Evolutionary conservation across 2,888 invertebrate species (phyloP).

Genomic region (Luperina nickerlii): DNA sequence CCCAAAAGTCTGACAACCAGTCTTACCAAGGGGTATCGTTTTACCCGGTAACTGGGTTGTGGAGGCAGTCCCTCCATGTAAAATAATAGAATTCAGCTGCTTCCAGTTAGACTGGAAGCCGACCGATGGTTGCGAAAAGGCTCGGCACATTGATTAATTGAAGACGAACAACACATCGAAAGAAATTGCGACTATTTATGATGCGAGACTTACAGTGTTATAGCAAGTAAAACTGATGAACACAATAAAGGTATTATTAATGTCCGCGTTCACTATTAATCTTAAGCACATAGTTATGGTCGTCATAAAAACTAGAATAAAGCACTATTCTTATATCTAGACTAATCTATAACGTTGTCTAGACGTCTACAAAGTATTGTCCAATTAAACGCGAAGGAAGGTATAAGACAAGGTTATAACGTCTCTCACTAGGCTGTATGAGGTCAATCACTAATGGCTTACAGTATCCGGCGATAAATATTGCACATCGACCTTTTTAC

Average conservation of each 20-base stretch:
- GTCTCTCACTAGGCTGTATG: neutral
- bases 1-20: neutral
- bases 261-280: slow-evolving; percentile 35
- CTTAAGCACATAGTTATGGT: slow-evolving; percentile 32
- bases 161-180: neutral
- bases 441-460: neutral
- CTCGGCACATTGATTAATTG: neutral
- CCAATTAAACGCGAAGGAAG: slow-evolving; percentile 42
- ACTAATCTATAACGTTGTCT: slow-evolving; percentile 48
- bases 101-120: neutral
- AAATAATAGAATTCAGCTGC: neutral
- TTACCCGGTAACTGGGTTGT: neutral
- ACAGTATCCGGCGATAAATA: too few species aligned
- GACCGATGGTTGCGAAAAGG: neutral
- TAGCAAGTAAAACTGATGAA: slow-evolving; percentile 17
- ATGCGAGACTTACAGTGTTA: neutral
- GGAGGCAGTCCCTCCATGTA: neutral
- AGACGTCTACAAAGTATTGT: slow-evolving; percentile 49
- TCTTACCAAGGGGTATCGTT: neutral
- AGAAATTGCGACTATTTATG: neutral
- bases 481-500: too few species aligned
- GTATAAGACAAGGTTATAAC: slow-evolving; percentile 2
- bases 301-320: slow-evolving; percentile 46
- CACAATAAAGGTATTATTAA: slow-evolving; percentile 38
- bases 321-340: slow-evolving; percentile 37